phyloP scores from a whole-genome alignment of 23 tunicate genomes.

The Aplidium turbinatum region DNA sequence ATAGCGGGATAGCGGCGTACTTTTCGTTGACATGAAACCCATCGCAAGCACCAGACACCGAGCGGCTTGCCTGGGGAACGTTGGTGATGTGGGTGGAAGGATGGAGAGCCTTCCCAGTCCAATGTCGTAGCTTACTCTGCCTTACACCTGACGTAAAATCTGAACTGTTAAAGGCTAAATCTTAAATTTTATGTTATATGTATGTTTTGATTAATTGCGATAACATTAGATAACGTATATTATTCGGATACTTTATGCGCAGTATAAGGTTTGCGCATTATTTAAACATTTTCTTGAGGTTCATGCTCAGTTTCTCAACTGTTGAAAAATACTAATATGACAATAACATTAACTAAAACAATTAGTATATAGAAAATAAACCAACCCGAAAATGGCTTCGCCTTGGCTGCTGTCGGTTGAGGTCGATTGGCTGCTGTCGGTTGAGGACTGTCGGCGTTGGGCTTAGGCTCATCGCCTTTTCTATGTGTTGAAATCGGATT shows the following conservation, averaged over 20 bases:
- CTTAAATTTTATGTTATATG: no score
- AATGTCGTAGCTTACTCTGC: constrained; percentile 84
- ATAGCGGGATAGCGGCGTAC: constrained; percentile 74
- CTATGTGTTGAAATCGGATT: not conserved
- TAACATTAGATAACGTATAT: no score
- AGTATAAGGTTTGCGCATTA: no score
- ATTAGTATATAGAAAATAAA: no score
- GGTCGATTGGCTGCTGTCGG: not conserved
- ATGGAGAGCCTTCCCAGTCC: constrained; percentile 68
- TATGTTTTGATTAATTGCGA: no score
- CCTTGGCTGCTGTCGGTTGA: constrained; percentile 1
- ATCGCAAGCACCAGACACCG: constrained; percentile 50
- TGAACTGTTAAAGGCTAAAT: not conserved
- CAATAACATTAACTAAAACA: no score
- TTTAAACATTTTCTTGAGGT: no score
- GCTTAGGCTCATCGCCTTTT: not conserved
- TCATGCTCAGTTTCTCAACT: no score
- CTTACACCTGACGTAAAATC: constrained; percentile 45
- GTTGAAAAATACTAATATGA: no score
- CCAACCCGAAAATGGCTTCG: not conserved
- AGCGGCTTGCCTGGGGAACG: constrained; percentile 27
- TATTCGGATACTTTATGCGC: no score
- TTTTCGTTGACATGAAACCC: constrained; percentile 46
- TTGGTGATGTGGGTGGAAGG: constrained; percentile 79
- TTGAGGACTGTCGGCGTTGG: not conserved